phyloP scores from a whole-genome alignment of 2,113 vertebrate genomes.

The Hemiprocne comata region DNA sequence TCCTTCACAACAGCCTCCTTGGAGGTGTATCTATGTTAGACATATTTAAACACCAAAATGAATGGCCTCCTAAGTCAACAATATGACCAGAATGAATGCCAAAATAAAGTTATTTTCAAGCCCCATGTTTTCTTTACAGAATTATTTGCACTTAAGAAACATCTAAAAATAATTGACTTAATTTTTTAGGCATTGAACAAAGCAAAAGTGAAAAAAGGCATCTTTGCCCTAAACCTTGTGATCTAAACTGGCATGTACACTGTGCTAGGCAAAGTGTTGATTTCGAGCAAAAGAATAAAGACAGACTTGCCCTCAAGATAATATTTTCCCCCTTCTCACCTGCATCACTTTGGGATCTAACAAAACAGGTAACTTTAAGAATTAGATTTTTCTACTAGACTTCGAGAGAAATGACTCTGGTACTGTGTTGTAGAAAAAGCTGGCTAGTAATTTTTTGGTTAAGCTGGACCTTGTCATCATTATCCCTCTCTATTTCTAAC shows the following conservation, averaged over 20 bases:
- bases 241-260: neutral
- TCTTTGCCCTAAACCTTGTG: neutral
- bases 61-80: neutral
- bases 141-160: neutral
- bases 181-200: neutral
- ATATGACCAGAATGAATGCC: neutral
- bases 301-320: neutral
- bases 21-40: neutral
- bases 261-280: neutral
- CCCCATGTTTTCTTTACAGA: neutral
- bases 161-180: neutral
- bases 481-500: slow-evolving; percentile 22
- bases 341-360: neutral
- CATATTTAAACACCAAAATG: neutral
- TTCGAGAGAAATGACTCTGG: neutral
- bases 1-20: neutral
- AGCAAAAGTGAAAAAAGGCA: neutral
- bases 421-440: neutral
- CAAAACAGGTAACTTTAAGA: neutral
- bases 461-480: slow-evolving; percentile 11
- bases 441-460: neutral
- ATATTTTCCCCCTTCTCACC: neutral
- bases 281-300: neutral
- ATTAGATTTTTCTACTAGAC: neutral
- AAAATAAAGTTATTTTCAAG: neutral